Base-by-base conservation (phyloP, 1,140 invertebrate genomes). In the Hirudo medicinalis region DNA sequence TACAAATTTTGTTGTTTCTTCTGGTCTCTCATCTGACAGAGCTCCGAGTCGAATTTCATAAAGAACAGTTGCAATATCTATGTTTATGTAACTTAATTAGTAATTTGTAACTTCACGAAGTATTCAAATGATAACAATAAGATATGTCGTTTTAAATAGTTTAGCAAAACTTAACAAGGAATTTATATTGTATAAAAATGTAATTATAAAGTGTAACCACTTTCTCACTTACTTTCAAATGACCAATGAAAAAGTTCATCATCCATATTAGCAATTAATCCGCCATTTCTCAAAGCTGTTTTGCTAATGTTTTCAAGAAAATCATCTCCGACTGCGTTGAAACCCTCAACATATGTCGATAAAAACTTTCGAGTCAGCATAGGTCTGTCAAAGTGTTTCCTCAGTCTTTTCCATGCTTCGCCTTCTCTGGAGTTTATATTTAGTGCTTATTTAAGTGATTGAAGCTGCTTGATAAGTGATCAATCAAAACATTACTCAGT, bases 181-280 rank as follows among this genome's bases (percentile, higher is more conserved):
- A 63, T 63, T 1, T 27, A 36, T 49, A 49, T 49, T 49, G 43
- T 49, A 49, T 49, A 49, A 49, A 49, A 6, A 1, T 49, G 43
- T 49, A 49, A 17, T 49, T 49, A 49, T 17, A 49, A 8, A 13
- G 1, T 49, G 11, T 17, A 49, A 49, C 3, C 2, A 6, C 32
- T 36, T 36, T 49, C n/a, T 40, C 22, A 68, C 67, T 40, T 2
- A 68, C 67, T 70, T 32, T 70, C 69, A 8, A 70, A 8, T 19
- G 69, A 70, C 69, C 69, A 70, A 53, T 53, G 40, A 27, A 70
- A 70, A 4, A 70, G 69, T 53, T 70, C 69, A 4, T 70, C 29
- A 0, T 70, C 69, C 13, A 70, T 54, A 53, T 70, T 32, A 11
- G 43, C 22, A 55, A 70, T 54, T 25, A 70, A 20, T 53, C 54